phyloP scores from a whole-genome alignment of 2,797 vertebrate genomes.

The Galaxias olidus region DNA sequence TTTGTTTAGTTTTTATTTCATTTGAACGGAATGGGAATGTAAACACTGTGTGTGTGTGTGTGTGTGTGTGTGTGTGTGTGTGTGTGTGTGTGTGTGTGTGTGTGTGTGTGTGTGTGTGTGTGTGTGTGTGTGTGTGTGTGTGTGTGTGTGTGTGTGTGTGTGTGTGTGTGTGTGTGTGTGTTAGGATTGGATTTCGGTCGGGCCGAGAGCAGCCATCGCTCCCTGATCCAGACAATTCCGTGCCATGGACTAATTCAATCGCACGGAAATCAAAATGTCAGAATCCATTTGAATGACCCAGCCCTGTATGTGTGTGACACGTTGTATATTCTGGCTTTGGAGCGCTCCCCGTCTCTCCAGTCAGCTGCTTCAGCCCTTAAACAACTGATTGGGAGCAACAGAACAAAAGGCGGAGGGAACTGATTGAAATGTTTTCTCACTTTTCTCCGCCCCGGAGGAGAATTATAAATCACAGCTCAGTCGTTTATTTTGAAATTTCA shows the following conservation, averaged over 20 bases:
- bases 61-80: too few species aligned
- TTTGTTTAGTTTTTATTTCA: too few species aligned
- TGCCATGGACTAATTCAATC: conserved; percentile 57
- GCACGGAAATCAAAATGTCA: conserved; percentile 56
- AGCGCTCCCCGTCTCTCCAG: conserved; percentile 30
- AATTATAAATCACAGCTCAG: conserved; percentile 73
- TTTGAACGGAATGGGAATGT: too few species aligned
- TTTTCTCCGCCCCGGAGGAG: conserved; percentile 63
- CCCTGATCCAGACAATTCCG: conserved; percentile 40
- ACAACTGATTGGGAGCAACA: conserved; percentile 72
- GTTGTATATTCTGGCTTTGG: conserved; percentile 37
- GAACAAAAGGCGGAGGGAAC: conserved; percentile 62
- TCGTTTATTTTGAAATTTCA: conserved; percentile 75
- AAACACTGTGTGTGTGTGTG: too few species aligned
- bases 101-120: too few species aligned
- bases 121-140: too few species aligned
- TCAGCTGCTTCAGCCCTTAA: conserved; percentile 68
- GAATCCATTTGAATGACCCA: conserved; percentile 53
- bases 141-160: too few species aligned
- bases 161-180: too few species aligned
- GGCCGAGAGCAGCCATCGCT: too few species aligned
- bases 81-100: too few species aligned
- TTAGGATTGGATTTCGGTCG: too few species aligned
- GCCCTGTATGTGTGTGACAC: conserved; percentile 25
- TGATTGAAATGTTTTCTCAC: conserved; percentile 76